These are phyloP conservation scores for Schizopygopsis pylzovi DNA, from an alignment of 2,797 vertebrate species.

Conservation along the genomic window DNA sequence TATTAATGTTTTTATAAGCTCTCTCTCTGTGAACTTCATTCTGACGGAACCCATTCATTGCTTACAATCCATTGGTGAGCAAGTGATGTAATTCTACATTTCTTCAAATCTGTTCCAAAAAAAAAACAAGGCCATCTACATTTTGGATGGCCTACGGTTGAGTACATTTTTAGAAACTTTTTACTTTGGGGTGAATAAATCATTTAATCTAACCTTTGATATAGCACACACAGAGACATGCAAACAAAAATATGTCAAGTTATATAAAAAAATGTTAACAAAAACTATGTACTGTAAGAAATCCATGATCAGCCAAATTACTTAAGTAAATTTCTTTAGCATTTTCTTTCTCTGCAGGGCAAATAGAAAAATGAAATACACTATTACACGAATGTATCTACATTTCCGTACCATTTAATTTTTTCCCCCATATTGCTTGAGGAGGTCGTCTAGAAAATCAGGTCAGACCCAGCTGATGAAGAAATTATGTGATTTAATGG, in stretches of 20 bases:
- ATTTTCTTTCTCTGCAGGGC: conserved; percentile 2
- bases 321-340: conserved; percentile 2
- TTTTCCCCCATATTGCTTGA: conserved; percentile 63
- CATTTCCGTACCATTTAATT: conserved; percentile 55
- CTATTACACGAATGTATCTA: conserved; percentile 7
- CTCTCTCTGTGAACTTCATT: neutral
- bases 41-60: neutral
- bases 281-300: neutral
- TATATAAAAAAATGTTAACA: neutral
- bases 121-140: neutral
- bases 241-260: neutral
- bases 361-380: conserved; percentile 6
- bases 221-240: neutral
- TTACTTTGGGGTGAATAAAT: neutral
- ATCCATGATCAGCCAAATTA: neutral
- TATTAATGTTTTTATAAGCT: neutral
- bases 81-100: neutral
- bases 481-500: conserved; percentile 83
- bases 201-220: neutral
- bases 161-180: neutral
- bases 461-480: conserved; percentile 79
- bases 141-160: neutral
- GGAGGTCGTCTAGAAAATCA: conserved; percentile 76
- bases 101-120: neutral
- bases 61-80: neutral